Evolutionary conservation across 2,888 invertebrate species (phyloP), one percentile per base, ranked within the genome.

Genomic region (Calliphora vomitoria): DNA sequence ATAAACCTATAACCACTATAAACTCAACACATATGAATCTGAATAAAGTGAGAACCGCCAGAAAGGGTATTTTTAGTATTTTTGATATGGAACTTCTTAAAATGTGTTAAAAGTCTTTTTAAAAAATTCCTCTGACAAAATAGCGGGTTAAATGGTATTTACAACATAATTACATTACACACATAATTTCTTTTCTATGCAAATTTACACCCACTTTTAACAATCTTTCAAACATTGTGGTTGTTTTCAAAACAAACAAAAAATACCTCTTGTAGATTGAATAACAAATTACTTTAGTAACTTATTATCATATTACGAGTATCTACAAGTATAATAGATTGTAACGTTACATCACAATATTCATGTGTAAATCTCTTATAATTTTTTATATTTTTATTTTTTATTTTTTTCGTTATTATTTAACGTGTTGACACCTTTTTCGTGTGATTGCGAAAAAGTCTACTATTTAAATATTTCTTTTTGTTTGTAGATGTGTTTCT

Each of bases 401-500:
- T 62, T n/a, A 11, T 58, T 20, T 55, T 58, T 18, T 62, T 11
- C 13, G 62, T 55, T 41, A 41, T 58, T 25, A 20, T 80, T 74
- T 74, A 60, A 81, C 75, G n/a, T 69, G 53, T 85, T 85, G 71
- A 85, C 85, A 85, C 75, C 80, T 85, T 81, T 75, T 75, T 60
- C 58, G 62, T 66, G 58, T 68, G 74, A 74, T 62, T 74, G 69
- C 38, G 76, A 69, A 71, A 53, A 64, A 75, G 58, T 74, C 58
- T 58, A 82, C 66, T 44, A 72, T 72, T 81, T 60, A 50, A 64
- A 64, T 25, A 72, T 66, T 78, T 60, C 13, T 20, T 47, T 78
- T 50, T 62, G 6, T 79, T 72, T 44, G 44, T 5, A 15, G 44
- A 18, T 25, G 31, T 8, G 13, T 68, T 44, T n/a, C 44, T 41